These are phyloP conservation scores for Microcebus tavaratra DNA, from an alignment of 2,113 vertebrate species.

Conservation along the genomic window DNA sequence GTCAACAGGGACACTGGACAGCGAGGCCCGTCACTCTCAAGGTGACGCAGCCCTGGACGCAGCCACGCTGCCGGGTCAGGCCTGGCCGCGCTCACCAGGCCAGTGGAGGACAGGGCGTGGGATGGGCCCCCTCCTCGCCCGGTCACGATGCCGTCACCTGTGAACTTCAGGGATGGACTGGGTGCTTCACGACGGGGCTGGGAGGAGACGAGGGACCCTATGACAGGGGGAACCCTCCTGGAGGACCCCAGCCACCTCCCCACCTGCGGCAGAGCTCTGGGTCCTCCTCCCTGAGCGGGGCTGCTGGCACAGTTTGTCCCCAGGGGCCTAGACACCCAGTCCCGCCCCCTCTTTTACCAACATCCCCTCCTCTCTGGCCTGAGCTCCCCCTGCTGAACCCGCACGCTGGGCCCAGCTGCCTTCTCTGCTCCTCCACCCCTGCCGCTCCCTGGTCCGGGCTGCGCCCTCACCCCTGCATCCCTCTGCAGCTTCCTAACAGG, in stretches of 20 bases:
- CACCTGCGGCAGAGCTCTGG: neutral
- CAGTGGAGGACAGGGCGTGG: rapidly evolving
- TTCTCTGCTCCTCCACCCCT: neutral
- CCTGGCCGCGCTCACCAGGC: neutral
- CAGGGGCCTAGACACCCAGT: rapidly evolving
- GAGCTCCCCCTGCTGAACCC: neutral
- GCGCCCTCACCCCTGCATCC: too few relatives aligned
- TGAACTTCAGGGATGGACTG: neutral
- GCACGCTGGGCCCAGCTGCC: neutral
- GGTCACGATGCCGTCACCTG: neutral
- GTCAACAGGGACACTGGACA: neutral
- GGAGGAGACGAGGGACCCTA: neutral
- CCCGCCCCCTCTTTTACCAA: neutral
- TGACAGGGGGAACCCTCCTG: neutral
- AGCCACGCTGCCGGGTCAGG: neutral
- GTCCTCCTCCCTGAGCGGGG: neutral
- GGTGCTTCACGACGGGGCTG: neutral
- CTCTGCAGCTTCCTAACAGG: neutral
- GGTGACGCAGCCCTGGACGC: neutral
- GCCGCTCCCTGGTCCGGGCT: too few relatives aligned
- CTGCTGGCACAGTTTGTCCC: neutral
- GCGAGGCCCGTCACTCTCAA: neutral
- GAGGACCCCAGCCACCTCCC: neutral
- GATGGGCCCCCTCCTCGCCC: neutral
- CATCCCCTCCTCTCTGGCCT: neutral